phyloP scores from a whole-genome alignment of 2,113 vertebrate genomes.

The Vombatus ursinus region DNA sequence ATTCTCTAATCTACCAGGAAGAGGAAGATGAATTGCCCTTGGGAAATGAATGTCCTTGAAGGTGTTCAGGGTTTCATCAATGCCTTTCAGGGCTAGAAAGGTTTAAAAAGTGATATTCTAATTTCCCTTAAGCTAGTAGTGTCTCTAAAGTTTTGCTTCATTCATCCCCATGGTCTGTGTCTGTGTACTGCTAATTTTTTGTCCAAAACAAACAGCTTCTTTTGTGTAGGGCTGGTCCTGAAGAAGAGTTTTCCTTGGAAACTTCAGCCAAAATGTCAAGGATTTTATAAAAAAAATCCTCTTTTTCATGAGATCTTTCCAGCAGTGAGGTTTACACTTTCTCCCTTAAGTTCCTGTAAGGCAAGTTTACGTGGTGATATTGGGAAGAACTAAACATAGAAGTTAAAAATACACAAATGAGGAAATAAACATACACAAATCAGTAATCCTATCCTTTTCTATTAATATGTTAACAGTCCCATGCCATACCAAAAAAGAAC shows the following conservation, averaged over 20 bases:
- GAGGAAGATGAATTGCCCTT: background rate
- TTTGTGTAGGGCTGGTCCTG: slow-evolving; percentile 3
- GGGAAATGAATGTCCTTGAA: background rate
- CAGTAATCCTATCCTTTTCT: background rate
- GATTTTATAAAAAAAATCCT: slow-evolving; percentile 2
- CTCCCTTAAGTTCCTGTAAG: background rate
- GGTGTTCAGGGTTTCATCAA: background rate
- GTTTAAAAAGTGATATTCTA: slow-evolving; percentile 20
- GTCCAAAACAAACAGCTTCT: slow-evolving; percentile 16
- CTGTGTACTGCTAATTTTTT: background rate
- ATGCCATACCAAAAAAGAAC: background rate
- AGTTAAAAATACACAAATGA: background rate
- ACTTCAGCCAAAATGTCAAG: slow-evolving; percentile 28
- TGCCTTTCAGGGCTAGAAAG: slow-evolving; percentile 3
- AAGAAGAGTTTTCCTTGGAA: slow-evolving; percentile 33
- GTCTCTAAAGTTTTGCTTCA: background rate
- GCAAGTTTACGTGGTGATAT: slow-evolving; percentile 34
- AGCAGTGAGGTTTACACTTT: background rate
- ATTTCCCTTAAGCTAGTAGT: background rate
- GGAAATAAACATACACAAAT: slow-evolving; percentile 14
- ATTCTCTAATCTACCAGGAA: slow-evolving; percentile 39
- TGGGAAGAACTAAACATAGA: slow-evolving; percentile 18
- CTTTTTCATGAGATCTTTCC: slow-evolving; percentile 42
- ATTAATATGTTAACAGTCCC: background rate
- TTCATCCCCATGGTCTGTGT: background rate